These are phyloP conservation scores for Troides helena DNA, from an alignment of 2,888 invertebrate species.

Conservation along the genomic window DNA sequence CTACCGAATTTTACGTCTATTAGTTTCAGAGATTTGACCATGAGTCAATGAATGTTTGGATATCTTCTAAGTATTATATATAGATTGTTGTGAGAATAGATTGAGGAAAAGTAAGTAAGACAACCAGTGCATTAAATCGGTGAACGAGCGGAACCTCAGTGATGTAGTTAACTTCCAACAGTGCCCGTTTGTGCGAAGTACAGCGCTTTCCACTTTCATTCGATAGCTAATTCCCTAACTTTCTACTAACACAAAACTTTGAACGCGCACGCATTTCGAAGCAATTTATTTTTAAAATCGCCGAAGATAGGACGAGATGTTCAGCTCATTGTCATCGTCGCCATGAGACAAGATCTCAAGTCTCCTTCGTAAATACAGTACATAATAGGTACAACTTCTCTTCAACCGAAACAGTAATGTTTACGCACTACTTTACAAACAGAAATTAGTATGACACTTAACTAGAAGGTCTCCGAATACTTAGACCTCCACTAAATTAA, in stretches of 20 bases:
- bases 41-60: too few species aligned
- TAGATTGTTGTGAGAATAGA: not conserved
- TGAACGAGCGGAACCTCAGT: constrained; percentile 7
- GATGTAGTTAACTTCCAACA: constrained; percentile 13
- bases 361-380: too few species aligned
- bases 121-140: constrained; percentile 1
- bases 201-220: constrained; percentile 29
- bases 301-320: not conserved
- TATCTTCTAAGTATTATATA: not conserved
- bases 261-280: constrained; percentile 2
- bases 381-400: too few species aligned
- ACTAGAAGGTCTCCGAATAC: too few species aligned
- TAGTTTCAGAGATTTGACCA: too few species aligned
- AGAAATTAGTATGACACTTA: too few species aligned
- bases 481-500: too few species aligned
- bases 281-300: not conserved
- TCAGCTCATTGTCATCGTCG: too few species aligned
- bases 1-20: too few species aligned
- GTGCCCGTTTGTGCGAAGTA: constrained; percentile 11
- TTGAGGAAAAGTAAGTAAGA: constrained; percentile 8
- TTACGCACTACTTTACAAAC: too few species aligned
- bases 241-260: constrained; percentile 26
- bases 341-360: too few species aligned
- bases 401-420: too few species aligned
- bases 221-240: constrained; percentile 29